Percentiles rank a stretch among this genome's conserved stretches.
These are phyloP conservation scores for Indicator indicator DNA, from an alignment of 2,113 vertebrate genomes.

Conservation along the genomic window DNA sequence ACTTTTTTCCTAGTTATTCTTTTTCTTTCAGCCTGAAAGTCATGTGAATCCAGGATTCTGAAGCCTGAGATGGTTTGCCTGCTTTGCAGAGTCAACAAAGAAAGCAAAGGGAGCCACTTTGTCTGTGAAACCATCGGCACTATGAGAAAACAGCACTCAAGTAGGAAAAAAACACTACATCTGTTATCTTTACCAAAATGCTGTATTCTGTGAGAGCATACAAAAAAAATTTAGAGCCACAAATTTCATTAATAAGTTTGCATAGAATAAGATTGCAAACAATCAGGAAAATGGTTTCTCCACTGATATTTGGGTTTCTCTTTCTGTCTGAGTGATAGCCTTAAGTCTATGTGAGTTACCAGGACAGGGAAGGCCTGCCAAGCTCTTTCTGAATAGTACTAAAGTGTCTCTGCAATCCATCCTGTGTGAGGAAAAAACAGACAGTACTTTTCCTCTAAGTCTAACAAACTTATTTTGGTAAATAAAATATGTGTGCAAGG, in stretches of 20 bases:
- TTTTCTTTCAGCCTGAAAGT: neutral
- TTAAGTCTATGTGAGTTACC: constrained; percentile 39
- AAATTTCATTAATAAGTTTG: neutral
- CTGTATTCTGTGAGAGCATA: neutral
- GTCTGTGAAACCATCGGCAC: neutral
- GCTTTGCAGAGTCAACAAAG: neutral
- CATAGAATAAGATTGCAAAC: constrained; percentile 33
- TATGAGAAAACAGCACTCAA: neutral
- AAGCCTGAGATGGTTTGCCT: neutral
- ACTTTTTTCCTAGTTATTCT: neutral
- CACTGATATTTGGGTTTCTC: constrained; percentile 18
- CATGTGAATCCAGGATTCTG: neutral
- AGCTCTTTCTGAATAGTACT: constrained; percentile 12
- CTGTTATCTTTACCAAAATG: neutral
- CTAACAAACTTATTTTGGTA: constrained; percentile 9
- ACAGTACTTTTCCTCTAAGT: constrained; percentile 12
- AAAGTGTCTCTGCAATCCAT: constrained; percentile 36
- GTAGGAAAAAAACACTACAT: neutral
- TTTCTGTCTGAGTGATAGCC: constrained; percentile 29
- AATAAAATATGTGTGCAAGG: neutral
- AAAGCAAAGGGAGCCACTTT: neutral
- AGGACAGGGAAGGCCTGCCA: neutral
- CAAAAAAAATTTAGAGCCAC: neutral
- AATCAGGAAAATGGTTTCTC: constrained; percentile 5
- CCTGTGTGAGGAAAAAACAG: constrained; percentile 15